These are phyloP conservation scores for Enteromius anoplus DNA, from an alignment of 2,797 vertebrate genomes.

Conservation along the genomic window DNA sequence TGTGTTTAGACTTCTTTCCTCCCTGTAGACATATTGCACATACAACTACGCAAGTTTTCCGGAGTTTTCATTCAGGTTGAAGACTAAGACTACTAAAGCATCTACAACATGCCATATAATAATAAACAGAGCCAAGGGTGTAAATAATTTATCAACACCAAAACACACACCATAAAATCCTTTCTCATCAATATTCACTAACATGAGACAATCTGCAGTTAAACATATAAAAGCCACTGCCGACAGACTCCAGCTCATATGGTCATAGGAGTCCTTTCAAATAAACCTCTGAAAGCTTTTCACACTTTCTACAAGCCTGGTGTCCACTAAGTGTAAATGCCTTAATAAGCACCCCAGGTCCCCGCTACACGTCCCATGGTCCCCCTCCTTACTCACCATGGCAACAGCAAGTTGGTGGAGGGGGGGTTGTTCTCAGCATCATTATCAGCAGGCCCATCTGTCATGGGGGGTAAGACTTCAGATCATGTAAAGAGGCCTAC, in stretches of 20 bases:
- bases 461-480: constrained; percentile 61
- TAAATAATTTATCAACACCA: constrained; percentile 23
- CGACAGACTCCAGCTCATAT: constrained; percentile 64
- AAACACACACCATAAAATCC: neutral
- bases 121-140: neutral
- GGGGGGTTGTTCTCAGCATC: constrained; percentile 55
- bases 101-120: neutral
- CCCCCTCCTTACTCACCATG: constrained; percentile 78
- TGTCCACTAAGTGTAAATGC: constrained; percentile 69
- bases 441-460: constrained; percentile 68
- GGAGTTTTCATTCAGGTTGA: neutral
- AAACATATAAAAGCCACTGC: constrained; percentile 59
- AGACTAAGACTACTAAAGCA: neutral
- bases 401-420: constrained; percentile 72
- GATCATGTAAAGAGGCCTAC: constrained; percentile 50
- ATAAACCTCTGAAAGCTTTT: constrained; percentile 61
- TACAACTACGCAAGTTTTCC: constrained; percentile 2
- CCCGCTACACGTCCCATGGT: constrained; percentile 72
- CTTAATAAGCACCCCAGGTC: constrained; percentile 74
- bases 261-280: constrained; percentile 58
- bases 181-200: constrained; percentile 2
- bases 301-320: constrained; percentile 74
- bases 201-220: constrained; percentile 10
- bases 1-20: constrained; percentile 30
- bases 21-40: constrained; percentile 19